Percentiles rank a stretch among this genome's conserved stretches.
phyloP scores from a whole-genome alignment of 2,797 vertebrate species.

The Arrhamphus sclerolepis region DNA sequence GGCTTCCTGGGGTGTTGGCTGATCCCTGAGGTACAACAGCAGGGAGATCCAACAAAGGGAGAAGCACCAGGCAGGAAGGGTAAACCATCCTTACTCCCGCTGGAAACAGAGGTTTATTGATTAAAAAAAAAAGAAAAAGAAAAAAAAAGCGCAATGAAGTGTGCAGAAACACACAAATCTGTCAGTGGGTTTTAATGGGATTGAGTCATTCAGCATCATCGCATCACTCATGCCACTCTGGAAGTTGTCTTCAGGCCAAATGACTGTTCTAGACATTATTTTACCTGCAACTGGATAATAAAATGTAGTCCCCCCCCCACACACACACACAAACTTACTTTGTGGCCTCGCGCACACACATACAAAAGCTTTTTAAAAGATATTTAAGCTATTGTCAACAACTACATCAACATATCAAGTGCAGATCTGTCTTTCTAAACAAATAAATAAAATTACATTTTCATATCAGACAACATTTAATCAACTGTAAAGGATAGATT shows the following conservation, averaged over 20 bases:
- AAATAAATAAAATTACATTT: background rate
- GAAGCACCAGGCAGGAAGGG: slow-evolving; percentile 91
- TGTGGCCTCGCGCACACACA: too few relatives aligned
- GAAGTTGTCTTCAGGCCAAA: background rate
- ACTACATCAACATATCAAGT: background rate
- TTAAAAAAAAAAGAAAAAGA: background rate
- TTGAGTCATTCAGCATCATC: background rate
- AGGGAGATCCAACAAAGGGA: slow-evolving; percentile 91
- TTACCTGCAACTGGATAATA: background rate
- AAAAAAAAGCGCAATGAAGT: background rate
- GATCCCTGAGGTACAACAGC: slow-evolving; percentile 83
- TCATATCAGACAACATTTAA: too few relatives aligned
- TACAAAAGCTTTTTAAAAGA: background rate
- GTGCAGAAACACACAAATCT: background rate
- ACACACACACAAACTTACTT: too few relatives aligned
- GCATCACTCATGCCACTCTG: background rate
- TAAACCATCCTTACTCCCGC: slow-evolving; percentile 95
- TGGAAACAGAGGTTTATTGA: slow-evolving; percentile 53
- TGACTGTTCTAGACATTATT: background rate
- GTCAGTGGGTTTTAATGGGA: background rate
- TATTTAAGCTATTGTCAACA: background rate
- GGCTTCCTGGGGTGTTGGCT: slow-evolving; percentile 86
- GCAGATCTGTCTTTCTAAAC: background rate
- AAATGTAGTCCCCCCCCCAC: too few relatives aligned
- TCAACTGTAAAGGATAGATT: too few relatives aligned